Base-by-base conservation (phyloP, 1,140 invertebrate species). In the Micrasema minimum region DNA sequence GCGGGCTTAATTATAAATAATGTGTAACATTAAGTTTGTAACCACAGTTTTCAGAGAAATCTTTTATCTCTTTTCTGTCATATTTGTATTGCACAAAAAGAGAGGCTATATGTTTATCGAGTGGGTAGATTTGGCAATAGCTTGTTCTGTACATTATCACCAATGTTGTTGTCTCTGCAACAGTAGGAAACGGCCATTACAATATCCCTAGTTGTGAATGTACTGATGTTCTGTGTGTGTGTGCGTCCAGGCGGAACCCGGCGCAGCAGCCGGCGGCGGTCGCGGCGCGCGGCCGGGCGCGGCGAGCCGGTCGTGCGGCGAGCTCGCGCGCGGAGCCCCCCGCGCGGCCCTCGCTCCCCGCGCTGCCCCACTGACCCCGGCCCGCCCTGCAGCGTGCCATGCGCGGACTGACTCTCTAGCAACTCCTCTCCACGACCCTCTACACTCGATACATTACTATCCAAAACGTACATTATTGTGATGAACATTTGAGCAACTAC, bases 261-360 rank as follows among this genome's bases (percentile, higher is more conserved):
- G 26, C 80, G 82, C 74, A 79, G 80, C 69, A 82, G 81, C 76
- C 79, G 82, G 73, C 79, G 82, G 62, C 77, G 82, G 68, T 83
- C 81, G 65, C 76, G 82, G 77, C 80, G 82, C 72, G 71, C 79
- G n/a, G 43, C 64, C 75, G 71, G 75, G 18, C 79, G 77, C 18
- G n/a, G 20, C 11, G 57, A 41, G 0, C 14, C 43, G 10, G 46
- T 57, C 12, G 61, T 75, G 31, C 73, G 73, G 4, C 65, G 65
- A 41, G 59, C 61, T 45, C 59, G 45, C 38, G n/a, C 41, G 61
- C 43, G 16, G 9, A 16, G 43, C 41, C 35, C 37, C 51, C 78
- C 70, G 77, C 70, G 78, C 79, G 78, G 75, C 71, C 77, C 71
- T 79, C 85, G 80, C 78, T 84, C 82, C 46, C 16, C 62, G 26